Evolutionary conservation across 2,113 vertebrate species (phyloP), one percentile per base, ranked within the genome.

Genomic region (Boleophthalmus pectinirostris): DNA sequence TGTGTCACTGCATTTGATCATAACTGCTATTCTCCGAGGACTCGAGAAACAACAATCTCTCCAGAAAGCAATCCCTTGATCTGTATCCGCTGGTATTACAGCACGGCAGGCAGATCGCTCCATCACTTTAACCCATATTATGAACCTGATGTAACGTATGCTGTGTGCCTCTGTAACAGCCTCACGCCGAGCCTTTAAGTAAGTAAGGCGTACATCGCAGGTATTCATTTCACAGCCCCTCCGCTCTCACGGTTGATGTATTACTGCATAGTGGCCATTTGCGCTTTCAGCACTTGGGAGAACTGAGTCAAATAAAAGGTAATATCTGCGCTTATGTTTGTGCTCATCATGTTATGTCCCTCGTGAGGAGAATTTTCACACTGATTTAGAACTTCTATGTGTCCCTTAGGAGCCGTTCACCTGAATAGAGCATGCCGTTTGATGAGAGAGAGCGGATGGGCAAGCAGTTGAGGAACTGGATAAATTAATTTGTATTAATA

Each of bases 221-320:
- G 51, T 65, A 45, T 71, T 82, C 24, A 49, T 77, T 77, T 73
- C 73, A 68, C 58, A 66, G 66, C 68, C 33, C 20, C 38, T 20
- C 64, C 60, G 24, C 68, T 54, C 49, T 74, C 54, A 33, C 14
- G 47, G 24, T 70, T 85, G 77, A 83, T 80, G 13, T 77, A 66
- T 72, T 5, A 1, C 76, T 45, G 69, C 66, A 16, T 20, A 0
- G 67, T 23, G 38, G 33, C 25, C 20, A 80, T 74, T 80, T 85
- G 77, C 72, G 72, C 60, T 81, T 88, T 85, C 78, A 79, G 80
- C 75, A 69, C 85, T 69, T 69, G 69, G 72, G 77, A 79, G 81
- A 87, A 80, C 73, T 58, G 69, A 82, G 60, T 80, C 77, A 76
- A 56, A 69, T 86, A 68, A 80, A 85, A 79, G 23, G 43, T 82